Evolutionary conservation across 2,888 invertebrate species (phyloP).

Genomic region (Tridacna gigas): DNA sequence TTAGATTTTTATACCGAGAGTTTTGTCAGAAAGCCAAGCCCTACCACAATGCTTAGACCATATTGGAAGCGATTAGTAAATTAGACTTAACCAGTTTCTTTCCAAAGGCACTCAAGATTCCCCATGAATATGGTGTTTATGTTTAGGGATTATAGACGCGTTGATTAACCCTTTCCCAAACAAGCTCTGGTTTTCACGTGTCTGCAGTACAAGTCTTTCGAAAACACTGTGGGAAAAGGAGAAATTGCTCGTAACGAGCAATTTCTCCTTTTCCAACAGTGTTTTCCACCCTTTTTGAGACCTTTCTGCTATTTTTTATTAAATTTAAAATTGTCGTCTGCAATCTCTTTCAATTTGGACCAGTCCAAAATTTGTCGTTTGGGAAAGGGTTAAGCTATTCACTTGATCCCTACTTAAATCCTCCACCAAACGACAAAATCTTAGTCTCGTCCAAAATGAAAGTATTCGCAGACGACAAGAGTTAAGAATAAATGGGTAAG

Average conservation of each 20-base stretch:
- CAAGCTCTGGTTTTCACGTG: not conserved
- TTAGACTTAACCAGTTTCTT: not conserved
- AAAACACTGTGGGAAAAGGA: not conserved
- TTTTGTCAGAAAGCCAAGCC: conserved; percentile 13
- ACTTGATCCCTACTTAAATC: too few relatives aligned
- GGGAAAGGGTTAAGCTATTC: too few relatives aligned
- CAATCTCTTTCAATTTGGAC: too few relatives aligned
- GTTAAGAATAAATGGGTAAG: too few relatives aligned
- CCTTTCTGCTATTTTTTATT: too few relatives aligned
- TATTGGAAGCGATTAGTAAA: conserved; percentile 10
- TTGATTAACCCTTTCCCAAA: not conserved
- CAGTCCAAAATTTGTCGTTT: too few relatives aligned
- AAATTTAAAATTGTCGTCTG: too few relatives aligned
- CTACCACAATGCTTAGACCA: not conserved
- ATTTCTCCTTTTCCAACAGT: not conserved
- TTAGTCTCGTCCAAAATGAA: too few relatives aligned
- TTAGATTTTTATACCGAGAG: not conserved
- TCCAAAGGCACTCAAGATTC: not conserved
- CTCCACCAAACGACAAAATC: too few relatives aligned
- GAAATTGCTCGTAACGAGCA: not conserved
- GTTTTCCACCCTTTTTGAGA: not conserved
- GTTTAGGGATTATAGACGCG: too few relatives aligned
- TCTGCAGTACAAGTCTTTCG: not conserved
- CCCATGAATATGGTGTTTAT: not conserved
- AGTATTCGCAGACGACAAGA: too few relatives aligned